A percentile compares a stretch with the other conserved stretches of the same genome.
phyloP scores from a whole-genome alignment of 2,797 vertebrate genomes.

The Halcyon smyrnensis region DNA sequence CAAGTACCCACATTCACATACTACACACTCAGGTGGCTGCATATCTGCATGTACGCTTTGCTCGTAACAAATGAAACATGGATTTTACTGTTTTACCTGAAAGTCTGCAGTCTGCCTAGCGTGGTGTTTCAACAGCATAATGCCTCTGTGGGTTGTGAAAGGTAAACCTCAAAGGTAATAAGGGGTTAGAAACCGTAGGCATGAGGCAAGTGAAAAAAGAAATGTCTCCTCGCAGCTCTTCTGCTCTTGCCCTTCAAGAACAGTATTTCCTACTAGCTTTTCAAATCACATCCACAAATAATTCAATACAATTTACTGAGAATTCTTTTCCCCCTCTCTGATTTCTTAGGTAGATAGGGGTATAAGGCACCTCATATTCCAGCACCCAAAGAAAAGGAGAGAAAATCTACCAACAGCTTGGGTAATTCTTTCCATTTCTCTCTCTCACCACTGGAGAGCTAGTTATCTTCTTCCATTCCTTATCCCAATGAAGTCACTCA shows the following conservation, averaged over 20 bases:
- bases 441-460: neutral
- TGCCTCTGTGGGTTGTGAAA: neutral
- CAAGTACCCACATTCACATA: fast-evolving
- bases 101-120: neutral
- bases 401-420: neutral
- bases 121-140: neutral
- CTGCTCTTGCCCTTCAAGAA: neutral
- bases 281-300: neutral
- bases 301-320: neutral
- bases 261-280: neutral
- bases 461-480: neutral
- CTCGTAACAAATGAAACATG: neutral
- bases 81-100: neutral
- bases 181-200: neutral
- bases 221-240: neutral
- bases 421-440: neutral
- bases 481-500: neutral
- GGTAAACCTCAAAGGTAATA: neutral
- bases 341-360: neutral
- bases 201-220: neutral
- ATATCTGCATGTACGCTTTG: neutral
- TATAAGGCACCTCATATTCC: fast-evolving
- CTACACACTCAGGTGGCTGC: neutral
- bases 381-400: neutral
- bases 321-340: fast-evolving